Evolutionary conservation across 2,888 invertebrate genomes (phyloP).

Genomic region (Nesidiocoris tenuis): DNA sequence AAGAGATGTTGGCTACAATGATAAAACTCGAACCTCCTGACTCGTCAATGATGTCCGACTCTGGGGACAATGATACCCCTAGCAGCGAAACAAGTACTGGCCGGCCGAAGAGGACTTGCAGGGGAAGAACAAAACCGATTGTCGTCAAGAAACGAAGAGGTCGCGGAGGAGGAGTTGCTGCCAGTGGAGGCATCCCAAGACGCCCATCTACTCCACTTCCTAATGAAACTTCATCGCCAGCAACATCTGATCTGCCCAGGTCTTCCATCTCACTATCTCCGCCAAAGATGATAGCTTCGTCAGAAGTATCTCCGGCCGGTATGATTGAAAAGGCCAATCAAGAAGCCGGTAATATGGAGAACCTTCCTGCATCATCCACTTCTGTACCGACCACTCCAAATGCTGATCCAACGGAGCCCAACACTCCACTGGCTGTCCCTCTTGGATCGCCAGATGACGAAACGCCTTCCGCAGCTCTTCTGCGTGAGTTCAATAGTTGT

Average conservation of each 20-base stretch:
- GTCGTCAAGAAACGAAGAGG: slow-evolving; percentile 48
- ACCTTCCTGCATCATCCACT: not conserved
- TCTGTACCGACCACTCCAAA: not conserved
- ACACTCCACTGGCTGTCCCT: not conserved
- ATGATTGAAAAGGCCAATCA: too few species aligned
- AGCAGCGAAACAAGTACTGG: slow-evolving; percentile 10
- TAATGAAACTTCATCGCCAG: not conserved
- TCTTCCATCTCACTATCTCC: not conserved
- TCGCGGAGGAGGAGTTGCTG: slow-evolving; percentile 44
- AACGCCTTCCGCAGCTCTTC: not conserved
- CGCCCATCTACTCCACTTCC: slow-evolving; percentile 5
- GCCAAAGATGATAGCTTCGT: not conserved
- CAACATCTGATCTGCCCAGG: not conserved
- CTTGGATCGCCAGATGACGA: not conserved
- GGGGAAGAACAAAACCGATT: slow-evolving; percentile 49
- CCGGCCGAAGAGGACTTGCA: slow-evolving; percentile 47
- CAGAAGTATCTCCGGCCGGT: too few species aligned
- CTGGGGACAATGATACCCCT: slow-evolving; percentile 14
- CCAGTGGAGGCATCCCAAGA: not conserved
- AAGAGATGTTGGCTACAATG: slow-evolving; percentile 3
- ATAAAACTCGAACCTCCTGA: slow-evolving; percentile 6
- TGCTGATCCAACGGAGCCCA: not conserved
- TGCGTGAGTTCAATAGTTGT: slow-evolving; percentile 22
- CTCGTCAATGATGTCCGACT: not conserved
- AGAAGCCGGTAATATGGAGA: too few species aligned